Evolutionary conservation across 2,113 vertebrate genomes (phyloP), one percentile per base, ranked within the genome.

Genomic region (Dasyurus viverrinus): DNA sequence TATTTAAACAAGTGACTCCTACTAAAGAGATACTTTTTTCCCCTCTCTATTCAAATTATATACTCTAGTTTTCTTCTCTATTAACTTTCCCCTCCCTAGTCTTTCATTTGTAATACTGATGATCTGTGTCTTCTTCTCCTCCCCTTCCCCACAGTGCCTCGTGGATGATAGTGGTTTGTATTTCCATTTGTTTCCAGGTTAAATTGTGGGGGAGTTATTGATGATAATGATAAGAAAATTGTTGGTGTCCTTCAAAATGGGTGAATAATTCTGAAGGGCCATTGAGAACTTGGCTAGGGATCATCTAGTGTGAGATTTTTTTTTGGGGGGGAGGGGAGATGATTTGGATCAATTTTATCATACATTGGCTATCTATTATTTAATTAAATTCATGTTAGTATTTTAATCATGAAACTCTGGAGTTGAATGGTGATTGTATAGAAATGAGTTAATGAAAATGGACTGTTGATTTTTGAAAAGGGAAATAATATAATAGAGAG

Each of bases 71-170:
- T 92, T 27, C 30, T 92, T 48, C 91, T 53, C 0, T 47, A 3
- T 90, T 84, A 84, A 16, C 46, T 94, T 94, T 91, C 36, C 12
- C 94, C 60, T 53, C 90, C 94, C 46, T 89, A 90, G 30, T 3
- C 22, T 46, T 46, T 94, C 8, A 90, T 52, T 94, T 91, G 12
- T 89, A 93, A 60, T 57, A 91, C 11, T 93, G n/a, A 84, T 91
- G 90, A 54, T n/a, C n/a, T 60, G 27, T 60, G 2, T 68, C 26
- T 60, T 25, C 5, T 26, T 7, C 57, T 10, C 27, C 11, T 36
- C 1, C 27, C 26, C 25, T 1, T 94, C 91, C 68, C 53, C 23
- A 36, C 8, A 54, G 0, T 25, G 30, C 46, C 25, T 25, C 19
- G 0, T 42, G 84, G 52, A 92, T 94, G 92, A 94, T 90, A 93